Evolutionary conservation across 2,797 vertebrate species (phyloP), one percentile per base, ranked within the genome.

Genomic region (Pteronotus mesoamericanus): DNA sequence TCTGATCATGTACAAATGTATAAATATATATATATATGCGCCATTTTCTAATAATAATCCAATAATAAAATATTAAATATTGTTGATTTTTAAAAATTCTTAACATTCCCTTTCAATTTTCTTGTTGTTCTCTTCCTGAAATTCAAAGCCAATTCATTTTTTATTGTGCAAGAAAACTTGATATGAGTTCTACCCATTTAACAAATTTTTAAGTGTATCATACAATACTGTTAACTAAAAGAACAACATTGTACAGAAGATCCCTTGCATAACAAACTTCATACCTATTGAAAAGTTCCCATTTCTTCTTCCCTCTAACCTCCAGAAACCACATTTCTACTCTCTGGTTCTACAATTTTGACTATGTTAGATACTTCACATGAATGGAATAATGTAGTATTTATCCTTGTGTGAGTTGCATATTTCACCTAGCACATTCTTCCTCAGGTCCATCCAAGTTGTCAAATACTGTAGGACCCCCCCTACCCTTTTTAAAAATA

Each of bases 21-120:
- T n/a, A n/a, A n/a, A n/a, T n/a, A n/a, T n/a, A n/a, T n/a, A n/a
- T n/a, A n/a, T n/a, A n/a, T n/a, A n/a, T n/a, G n/a, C n/a, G n/a
- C n/a, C n/a, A n/a, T n/a, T 78, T 61, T 84, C 1, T 53, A 77
- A 89, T 74, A 3, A 77, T 93, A 89, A 66, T 66, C 12, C 15
- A 82, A 74, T 77, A 55, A n/a, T 75, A 1, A 86, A 75, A 71
- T 26, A 44, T 37, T 48, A 66, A 77, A 6, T 53, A 19, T 19
- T 8, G 0, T 26, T 48, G 5, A 11, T 77, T 94, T 94, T 91
- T 77, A 82, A 78, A 21, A 75, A n/a, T n/a, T n/a, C 21, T 44
- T 88, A 84, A 94, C 39, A 57, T 32, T 93, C 16, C 32, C 85
- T 29, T 82, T 96, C 69, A 71, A 42, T 97, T 97, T 97, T 89